A percentile compares a stretch with the other conserved stretches of the same genome.
Evolutionary conservation across 1,140 invertebrate genomes (phyloP).

Genomic region (Lysiphlebus fabarum): DNA sequence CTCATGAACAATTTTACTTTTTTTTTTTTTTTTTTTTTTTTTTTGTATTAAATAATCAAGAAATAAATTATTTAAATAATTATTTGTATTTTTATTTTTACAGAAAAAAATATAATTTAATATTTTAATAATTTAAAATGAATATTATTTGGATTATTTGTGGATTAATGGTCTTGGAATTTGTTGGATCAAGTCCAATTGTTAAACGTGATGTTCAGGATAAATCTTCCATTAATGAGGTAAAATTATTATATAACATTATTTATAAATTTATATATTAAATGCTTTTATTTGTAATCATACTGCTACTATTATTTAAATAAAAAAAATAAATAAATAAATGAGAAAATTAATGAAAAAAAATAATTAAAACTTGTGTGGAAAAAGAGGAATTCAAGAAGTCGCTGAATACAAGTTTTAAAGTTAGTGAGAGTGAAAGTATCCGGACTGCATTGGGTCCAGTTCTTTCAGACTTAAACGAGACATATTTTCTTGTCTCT

Average conservation of each 20-base stretch:
- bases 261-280: neutral
- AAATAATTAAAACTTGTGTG: neutral
- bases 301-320: neutral
- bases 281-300: neutral
- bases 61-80: too few species aligned
- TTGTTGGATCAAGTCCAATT: conserved; percentile 38
- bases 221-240: conserved; percentile 49
- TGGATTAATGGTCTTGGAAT: conserved; percentile 31
- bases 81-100: conserved; percentile 10
- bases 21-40: too few species aligned
- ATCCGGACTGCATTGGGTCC: conserved; percentile 7
- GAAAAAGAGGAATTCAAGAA: conserved; percentile 2
- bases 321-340: too few species aligned
- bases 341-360: neutral
- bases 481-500: conserved; percentile 8
- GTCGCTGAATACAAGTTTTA: neutral
- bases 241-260: conserved; percentile 34
- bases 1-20: neutral
- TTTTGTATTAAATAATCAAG: neutral
- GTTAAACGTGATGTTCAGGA: conserved; percentile 44
- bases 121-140: conserved; percentile 34
- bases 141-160: conserved; percentile 37
- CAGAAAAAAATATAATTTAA: neutral
- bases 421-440: conserved; percentile 16
- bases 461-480: conserved; percentile 14